phyloP scores from a whole-genome alignment of 1,140 invertebrate species.

The Sinonovacula constricta region DNA sequence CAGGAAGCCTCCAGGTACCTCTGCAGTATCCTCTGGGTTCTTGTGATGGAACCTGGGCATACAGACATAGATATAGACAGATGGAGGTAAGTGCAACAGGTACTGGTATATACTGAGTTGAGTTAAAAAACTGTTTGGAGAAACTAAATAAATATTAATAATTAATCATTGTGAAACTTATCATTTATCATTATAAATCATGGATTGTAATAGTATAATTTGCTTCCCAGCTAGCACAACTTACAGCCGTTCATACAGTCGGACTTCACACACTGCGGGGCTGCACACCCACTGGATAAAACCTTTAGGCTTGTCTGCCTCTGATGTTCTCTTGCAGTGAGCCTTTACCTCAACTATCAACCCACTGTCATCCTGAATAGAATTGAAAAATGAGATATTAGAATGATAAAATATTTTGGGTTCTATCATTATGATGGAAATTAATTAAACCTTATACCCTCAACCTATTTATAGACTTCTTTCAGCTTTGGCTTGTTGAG shows the following conservation, averaged over 20 bases:
- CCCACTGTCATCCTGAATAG: constrained; percentile 79
- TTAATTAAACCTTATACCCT: too few relatives aligned
- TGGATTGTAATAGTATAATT: too few relatives aligned
- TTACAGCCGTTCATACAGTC: constrained; percentile 94
- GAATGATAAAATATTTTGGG: too few relatives aligned
- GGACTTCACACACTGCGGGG: constrained; percentile 89
- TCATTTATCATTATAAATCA: too few relatives aligned
- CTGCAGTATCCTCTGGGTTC: constrained; percentile 94
- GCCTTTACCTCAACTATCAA: constrained; percentile 87
- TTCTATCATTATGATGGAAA: too few relatives aligned
- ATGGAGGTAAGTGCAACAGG: background rate
- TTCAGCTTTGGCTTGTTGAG: too few relatives aligned
- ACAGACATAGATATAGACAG: background rate
- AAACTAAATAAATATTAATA: background rate
- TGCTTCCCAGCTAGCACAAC: constrained; percentile 75
- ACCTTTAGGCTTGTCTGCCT: constrained; percentile 92
- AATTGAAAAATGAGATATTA: too few relatives aligned
- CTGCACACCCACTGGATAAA: constrained; percentile 99
- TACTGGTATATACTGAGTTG: background rate
- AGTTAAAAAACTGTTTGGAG: background rate
- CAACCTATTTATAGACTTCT: too few relatives aligned
- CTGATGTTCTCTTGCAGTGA: constrained; percentile 80
- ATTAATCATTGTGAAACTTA: too few relatives aligned
- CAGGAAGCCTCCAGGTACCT: constrained; percentile 96
- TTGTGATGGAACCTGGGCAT: constrained; percentile 91